phyloP scores from a whole-genome alignment of 2,797 vertebrate genomes.

The Paramormyrops hopkinsi region DNA sequence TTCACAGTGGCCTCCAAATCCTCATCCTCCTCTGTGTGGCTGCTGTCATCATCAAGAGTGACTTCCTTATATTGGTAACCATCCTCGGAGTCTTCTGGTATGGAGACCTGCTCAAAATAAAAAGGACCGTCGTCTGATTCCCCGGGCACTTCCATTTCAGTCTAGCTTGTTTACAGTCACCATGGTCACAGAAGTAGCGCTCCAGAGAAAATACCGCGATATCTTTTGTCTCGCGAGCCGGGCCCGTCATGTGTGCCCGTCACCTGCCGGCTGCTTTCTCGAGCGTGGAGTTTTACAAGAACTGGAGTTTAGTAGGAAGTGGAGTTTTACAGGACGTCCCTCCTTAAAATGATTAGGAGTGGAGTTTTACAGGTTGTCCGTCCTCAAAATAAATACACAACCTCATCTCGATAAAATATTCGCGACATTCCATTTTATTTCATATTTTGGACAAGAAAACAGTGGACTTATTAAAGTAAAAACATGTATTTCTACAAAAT shows the following conservation, averaged over 20 bases:
- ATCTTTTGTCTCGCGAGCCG: not conserved
- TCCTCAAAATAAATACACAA: too few relatives aligned
- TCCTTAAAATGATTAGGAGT: too few relatives aligned
- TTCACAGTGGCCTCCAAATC: slow-evolving; percentile 60
- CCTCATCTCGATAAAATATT: too few relatives aligned
- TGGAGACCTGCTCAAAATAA: slow-evolving; percentile 19
- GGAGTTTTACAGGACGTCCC: too few relatives aligned
- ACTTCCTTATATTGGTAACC: slow-evolving; percentile 66
- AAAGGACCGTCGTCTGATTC: slow-evolving; percentile 14
- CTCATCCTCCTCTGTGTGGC: slow-evolving; percentile 65
- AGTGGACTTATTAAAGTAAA: too few relatives aligned
- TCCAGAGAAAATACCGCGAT: not conserved
- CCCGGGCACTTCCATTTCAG: not conserved
- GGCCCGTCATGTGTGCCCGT: not conserved
- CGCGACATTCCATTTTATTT: too few relatives aligned
- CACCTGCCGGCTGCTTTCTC: not conserved
- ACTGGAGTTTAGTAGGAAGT: too few relatives aligned
- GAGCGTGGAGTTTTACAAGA: too few relatives aligned
- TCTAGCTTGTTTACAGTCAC: slow-evolving; percentile 35
- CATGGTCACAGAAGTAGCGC: slow-evolving; percentile 27
- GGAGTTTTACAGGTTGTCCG: too few relatives aligned
- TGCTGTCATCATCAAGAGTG: slow-evolving; percentile 55
- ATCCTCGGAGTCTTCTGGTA: slow-evolving; percentile 50
- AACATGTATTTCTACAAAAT: too few relatives aligned
- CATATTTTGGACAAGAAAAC: too few relatives aligned